Evolutionary conservation across 2,888 invertebrate species (phyloP), one percentile per base, ranked within the genome.

Genomic region (Caenorhabditis uteleia): DNA sequence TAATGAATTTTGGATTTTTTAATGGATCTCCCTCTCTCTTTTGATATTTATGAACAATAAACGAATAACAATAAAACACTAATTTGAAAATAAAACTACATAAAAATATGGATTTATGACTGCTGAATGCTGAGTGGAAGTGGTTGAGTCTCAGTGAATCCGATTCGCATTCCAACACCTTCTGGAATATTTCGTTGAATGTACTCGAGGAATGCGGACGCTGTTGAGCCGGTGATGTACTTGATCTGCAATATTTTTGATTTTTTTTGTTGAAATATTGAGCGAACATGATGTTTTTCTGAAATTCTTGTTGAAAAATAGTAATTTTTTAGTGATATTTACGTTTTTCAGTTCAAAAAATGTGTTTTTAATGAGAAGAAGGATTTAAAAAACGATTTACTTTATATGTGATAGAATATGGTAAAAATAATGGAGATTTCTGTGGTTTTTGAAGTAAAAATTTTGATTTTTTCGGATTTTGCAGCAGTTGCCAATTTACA

Each of bases 181-280:
- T 98, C 98, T 0, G 98, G 98, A 51, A 98, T 87, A 87, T 97
- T 97, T 77, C 97, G 87, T 84, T 98, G 90, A 58, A 95, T 89
- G 84, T 98, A 98, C 86, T 98, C 98, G 49, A 98, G 85, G 83
- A 91, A 91, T 10, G 97, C 95, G 73, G 92, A 92, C 44, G 94
- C 90, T 12, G 97, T 98, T 3, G 95, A 95, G 0, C 93, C 94
- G 0, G 98, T 98, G 12, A 98, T 83, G 78, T 90, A 88, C 77
- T 90, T 89, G 26, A 94, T 88, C 84, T 86, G 76, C 10, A 70
- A 67, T n/a, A 7, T 42, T 42, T 42, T n/a, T 18, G 27, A 20
- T 23, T 47, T 39, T 47, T 47, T 47, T 21, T 20, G 3, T 3
- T 21, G 25, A 10, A 5, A 26, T 10, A n/a, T 16, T 14, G 20